Conservation (phyloP, 1,140 invertebrate species). For the Bombus picipes region DNA sequence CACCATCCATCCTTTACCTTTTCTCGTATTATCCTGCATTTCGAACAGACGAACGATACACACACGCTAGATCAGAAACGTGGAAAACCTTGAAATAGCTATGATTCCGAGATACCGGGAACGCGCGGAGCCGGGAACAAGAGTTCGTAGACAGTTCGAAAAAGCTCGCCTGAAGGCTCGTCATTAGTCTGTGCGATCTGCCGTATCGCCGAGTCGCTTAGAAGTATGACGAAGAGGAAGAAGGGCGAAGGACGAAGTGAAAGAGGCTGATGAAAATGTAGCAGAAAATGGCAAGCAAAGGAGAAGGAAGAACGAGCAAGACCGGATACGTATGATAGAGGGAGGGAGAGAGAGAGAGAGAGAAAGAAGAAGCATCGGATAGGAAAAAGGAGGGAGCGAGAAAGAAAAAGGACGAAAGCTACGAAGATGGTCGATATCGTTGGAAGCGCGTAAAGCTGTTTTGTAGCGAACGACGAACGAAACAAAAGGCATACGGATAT, state of each 20-base stretch:
- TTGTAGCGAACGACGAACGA: conserved; percentile 55
- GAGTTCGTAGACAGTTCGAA: conserved; percentile 32
- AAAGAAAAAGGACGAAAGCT: conserved; percentile 40
- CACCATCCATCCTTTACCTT: too few relatives aligned
- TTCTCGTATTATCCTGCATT: too few relatives aligned
- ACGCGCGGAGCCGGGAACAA: neutral
- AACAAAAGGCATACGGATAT: conserved; percentile 71
- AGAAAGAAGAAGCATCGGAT: conserved; percentile 18
- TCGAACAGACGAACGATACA: neutral
- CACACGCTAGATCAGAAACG: neutral
- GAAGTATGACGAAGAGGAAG: conserved; percentile 30
- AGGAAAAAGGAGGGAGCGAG: neutral
- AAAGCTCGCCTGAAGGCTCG: conserved; percentile 50
- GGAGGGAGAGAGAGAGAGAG: conserved; percentile 45
- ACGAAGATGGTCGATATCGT: conserved; percentile 65
- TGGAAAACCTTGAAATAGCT: conserved; percentile 29
- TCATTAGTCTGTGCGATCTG: conserved; percentile 68
- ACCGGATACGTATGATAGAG: conserved; percentile 12
- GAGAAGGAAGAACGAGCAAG: neutral
- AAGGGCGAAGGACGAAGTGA: neutral
- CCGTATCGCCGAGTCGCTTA: conserved; percentile 49
- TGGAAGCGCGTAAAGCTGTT: conserved; percentile 66
- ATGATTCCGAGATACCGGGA: conserved; percentile 22
- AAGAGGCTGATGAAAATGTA: conserved; percentile 56
- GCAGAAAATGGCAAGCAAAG: conserved; percentile 56